Percentiles rank a stretch among this genome's conserved stretches.
These are phyloP conservation scores for Notospermus geniculatus DNA, from an alignment of 1,140 invertebrate genomes.

Conservation along the genomic window DNA sequence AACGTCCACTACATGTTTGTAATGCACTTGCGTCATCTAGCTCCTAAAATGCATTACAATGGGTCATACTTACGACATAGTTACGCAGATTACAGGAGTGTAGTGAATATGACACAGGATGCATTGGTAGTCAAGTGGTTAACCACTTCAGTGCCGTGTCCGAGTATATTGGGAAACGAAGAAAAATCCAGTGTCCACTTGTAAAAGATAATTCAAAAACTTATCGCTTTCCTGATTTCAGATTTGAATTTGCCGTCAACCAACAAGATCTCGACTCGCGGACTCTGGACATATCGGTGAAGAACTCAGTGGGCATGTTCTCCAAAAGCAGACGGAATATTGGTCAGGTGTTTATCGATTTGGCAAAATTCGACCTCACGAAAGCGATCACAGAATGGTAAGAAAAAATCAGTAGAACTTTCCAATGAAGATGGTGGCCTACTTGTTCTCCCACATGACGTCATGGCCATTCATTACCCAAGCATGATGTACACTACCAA, in stretches of 20 bases:
- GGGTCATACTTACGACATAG: neutral
- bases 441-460: neutral
- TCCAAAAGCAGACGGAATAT: conserved; percentile 43
- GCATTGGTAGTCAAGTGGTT: neutral
- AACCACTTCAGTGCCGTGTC: neutral
- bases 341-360: conserved; percentile 38
- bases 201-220: conserved; percentile 5
- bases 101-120: too few species aligned
- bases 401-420: conserved; percentile 12
- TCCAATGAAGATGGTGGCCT: neutral
- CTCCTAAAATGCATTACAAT: neutral
- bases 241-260: conserved; percentile 48
- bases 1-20: too few species aligned
- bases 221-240: conserved; percentile 22
- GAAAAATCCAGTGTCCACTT: neutral
- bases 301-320: conserved; percentile 46
- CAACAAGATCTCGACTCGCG: conserved; percentile 30
- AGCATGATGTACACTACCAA: too few species aligned
- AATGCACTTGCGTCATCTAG: neutral
- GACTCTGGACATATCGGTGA: conserved; percentile 43
- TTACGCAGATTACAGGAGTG: neutral
- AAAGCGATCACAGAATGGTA: conserved; percentile 49
- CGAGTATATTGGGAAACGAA: neutral
- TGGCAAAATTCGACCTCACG: conserved; percentile 36
- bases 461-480: too few species aligned